These are phyloP conservation scores for Lithophane semibrunnea DNA, from an alignment of 2,888 invertebrate genomes.

Conservation along the genomic window DNA sequence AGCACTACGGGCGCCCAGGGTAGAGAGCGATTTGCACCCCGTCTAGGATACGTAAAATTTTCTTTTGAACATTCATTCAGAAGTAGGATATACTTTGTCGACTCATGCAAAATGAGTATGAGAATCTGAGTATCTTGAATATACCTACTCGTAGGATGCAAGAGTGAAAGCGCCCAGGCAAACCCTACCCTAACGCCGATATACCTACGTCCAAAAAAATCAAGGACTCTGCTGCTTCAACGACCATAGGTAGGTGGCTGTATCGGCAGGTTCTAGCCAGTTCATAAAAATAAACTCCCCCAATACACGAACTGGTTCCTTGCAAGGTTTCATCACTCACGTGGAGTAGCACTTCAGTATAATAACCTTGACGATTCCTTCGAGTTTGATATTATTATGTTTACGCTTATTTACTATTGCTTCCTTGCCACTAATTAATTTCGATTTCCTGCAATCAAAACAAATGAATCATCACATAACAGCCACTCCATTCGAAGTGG, in stretches of 20 bases:
- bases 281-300: not conserved
- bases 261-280: not conserved
- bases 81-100: not conserved
- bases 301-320: not conserved
- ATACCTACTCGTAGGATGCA: not conserved
- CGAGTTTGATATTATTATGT: not conserved
- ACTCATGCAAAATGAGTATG: not conserved
- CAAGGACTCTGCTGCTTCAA: not conserved
- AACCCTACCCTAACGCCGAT: not conserved
- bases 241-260: not conserved
- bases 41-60: not conserved
- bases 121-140: not conserved
- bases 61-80: not conserved
- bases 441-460: constrained; percentile 27
- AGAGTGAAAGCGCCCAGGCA: not conserved
- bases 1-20: too few relatives aligned
- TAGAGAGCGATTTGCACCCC: too few relatives aligned
- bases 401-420: constrained; percentile 9
- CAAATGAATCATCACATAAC: constrained; percentile 34
- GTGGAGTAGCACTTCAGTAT: not conserved
- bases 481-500: constrained; percentile 6
- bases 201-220: not conserved
- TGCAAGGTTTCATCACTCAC: not conserved
- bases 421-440: constrained; percentile 26
- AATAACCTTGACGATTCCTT: constrained; percentile 22